phyloP scores from a whole-genome alignment of 1,140 invertebrate species.

The Thrips palmi region DNA sequence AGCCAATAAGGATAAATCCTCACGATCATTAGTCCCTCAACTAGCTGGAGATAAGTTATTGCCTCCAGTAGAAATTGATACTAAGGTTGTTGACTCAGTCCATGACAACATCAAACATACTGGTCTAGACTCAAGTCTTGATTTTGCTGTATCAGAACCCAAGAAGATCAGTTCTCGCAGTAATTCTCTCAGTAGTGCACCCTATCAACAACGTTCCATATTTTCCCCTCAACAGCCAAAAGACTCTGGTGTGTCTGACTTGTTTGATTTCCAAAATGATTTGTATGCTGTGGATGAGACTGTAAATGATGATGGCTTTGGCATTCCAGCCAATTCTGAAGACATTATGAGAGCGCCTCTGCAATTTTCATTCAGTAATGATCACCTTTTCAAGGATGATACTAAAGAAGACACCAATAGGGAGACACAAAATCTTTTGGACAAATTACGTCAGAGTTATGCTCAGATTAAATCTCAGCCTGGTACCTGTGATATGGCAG shows the following conservation, averaged over 20 bases:
- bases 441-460: conserved; percentile 50
- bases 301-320: conserved; percentile 38
- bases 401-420: conserved; percentile 55
- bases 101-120: too few species aligned
- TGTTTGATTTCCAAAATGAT: conserved; percentile 47
- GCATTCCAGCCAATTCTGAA: conserved; percentile 36
- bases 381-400: conserved; percentile 53
- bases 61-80: too few species aligned
- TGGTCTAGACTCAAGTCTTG: too few species aligned
- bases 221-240: conserved; percentile 49
- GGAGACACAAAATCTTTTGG: conserved; percentile 58
- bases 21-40: too few species aligned
- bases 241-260: conserved; percentile 33
- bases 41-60: too few species aligned
- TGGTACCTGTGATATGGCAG: background rate
- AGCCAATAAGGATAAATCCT: too few species aligned
- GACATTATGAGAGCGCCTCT: conserved; percentile 32
- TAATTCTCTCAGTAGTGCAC: conserved; percentile 13
- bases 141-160: conserved; percentile 12
- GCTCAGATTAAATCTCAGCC: background rate
- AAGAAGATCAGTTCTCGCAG: conserved; percentile 16
- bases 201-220: conserved; percentile 36
- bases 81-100: too few species aligned
- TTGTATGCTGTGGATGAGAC: conserved; percentile 38
- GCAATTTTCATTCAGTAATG: conserved; percentile 40